These are phyloP conservation scores for Drosophila kokeensis DNA, from an alignment of 2,888 invertebrate species.

Conservation along the genomic window DNA sequence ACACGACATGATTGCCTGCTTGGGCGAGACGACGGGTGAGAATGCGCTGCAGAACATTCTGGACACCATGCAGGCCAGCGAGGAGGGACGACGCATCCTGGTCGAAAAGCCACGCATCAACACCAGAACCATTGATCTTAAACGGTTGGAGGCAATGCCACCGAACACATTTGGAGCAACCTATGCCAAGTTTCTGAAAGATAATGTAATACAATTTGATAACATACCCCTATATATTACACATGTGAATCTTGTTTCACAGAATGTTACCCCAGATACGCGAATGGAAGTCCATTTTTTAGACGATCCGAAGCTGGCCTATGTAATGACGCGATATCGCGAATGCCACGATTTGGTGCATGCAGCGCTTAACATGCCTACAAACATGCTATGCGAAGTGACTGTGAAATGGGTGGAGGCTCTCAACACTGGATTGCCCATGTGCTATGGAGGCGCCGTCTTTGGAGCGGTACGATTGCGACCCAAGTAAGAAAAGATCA, in stretches of 20 bases:
- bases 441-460: slow-evolving; percentile 97
- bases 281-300: slow-evolving; percentile 96
- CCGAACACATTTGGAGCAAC: slow-evolving; percentile 93
- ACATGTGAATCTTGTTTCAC: background rate
- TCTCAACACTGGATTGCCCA: slow-evolving; percentile 96
- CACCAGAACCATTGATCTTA: slow-evolving; percentile 91
- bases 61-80: slow-evolving; percentile 90
- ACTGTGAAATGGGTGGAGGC: slow-evolving; percentile 99
- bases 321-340: slow-evolving; percentile 98
- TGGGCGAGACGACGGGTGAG: slow-evolving; percentile 95
- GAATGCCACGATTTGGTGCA: slow-evolving; percentile 98
- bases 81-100: slow-evolving; percentile 92
- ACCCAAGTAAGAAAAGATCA: slow-evolving; percentile 87
- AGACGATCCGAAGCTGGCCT: slow-evolving; percentile 94
- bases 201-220: slow-evolving; percentile 86
- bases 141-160: slow-evolving; percentile 89
- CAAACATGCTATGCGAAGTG: slow-evolving; percentile 96
- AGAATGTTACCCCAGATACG: slow-evolving; percentile 96
- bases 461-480: slow-evolving; percentile 95
- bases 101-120: slow-evolving; percentile 94
- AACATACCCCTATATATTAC: background rate
- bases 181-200: slow-evolving; percentile 93
- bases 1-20: slow-evolving; percentile 96
- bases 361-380: slow-evolving; percentile 95
- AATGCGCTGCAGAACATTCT: slow-evolving; percentile 90